Conservation (phyloP, 2,113 vertebrate genomes). For the Atrichornis clamosus region DNA sequence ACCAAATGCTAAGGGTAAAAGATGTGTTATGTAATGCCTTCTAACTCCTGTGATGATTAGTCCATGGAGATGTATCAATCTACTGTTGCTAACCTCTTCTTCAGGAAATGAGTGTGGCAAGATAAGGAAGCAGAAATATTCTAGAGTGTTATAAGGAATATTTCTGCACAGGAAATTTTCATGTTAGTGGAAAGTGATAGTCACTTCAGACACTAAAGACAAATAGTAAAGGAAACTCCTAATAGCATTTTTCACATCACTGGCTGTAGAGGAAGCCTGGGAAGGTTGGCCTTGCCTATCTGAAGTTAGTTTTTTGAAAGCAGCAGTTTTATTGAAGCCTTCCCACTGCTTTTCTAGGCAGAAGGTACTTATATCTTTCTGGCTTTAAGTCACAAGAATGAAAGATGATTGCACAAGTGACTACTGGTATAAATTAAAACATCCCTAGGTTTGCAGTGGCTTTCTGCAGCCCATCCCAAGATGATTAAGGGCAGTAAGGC, state of each 20-base stretch:
- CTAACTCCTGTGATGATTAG: neutral
- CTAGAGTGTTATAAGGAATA: neutral
- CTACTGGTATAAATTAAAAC: neutral
- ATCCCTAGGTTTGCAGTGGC: neutral
- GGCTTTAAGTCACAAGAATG: neutral
- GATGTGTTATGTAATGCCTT: neutral
- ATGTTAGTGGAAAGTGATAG: neutral
- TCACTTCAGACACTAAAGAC: neutral
- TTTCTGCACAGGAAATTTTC: neutral
- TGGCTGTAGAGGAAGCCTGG: neutral
- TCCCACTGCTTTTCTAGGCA: neutral
- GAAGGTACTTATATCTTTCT: neutral
- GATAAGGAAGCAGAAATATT: neutral
- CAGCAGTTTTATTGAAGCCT: neutral
- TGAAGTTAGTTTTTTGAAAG: neutral
- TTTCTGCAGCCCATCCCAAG: neutral
- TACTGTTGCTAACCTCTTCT: neutral
- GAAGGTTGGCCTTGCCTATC: neutral
- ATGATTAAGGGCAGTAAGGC: neutral
- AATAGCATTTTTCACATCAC: neutral
- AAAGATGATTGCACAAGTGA: neutral
- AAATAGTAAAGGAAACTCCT: neutral
- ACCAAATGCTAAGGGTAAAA: neutral
- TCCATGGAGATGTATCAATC: neutral
- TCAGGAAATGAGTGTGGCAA: neutral